Percentiles rank a stretch among this genome's conserved stretches.
Conservation (phyloP, 2,888 invertebrate genomes). For the Calephelis perditalis region DNA sequence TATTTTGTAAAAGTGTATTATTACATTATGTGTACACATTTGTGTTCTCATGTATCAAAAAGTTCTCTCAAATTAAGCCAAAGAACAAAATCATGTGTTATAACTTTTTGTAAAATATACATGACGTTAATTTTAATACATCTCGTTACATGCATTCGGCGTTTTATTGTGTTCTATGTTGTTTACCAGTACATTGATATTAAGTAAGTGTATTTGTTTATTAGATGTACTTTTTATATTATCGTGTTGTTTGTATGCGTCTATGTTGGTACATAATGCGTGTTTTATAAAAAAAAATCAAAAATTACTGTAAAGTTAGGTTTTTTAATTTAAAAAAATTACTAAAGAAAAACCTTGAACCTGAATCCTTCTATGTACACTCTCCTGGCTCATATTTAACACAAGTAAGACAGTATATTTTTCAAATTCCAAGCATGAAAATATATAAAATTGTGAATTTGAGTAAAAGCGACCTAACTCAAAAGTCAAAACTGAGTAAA, state of each 20-base stretch:
- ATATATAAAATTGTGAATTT: too few species aligned
- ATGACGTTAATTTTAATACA: constrained; percentile 4
- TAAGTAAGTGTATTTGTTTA: constrained; percentile 12
- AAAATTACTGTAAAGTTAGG: too few species aligned
- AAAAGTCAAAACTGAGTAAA: too few species aligned
- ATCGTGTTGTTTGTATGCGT: not conserved
- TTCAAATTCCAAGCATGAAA: too few species aligned
- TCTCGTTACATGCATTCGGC: constrained; percentile 6
- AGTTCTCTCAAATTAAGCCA: constrained; percentile 47
- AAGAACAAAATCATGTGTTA: constrained; percentile 49
- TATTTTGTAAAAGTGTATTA: not conserved
- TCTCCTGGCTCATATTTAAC: too few species aligned
- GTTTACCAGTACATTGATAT: constrained; percentile 14
- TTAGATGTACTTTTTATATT: constrained; percentile 5
- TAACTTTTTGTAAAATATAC: constrained; percentile 24
- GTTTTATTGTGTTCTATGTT: constrained; percentile 8
- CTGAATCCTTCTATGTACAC: too few species aligned
- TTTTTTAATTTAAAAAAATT: too few species aligned
- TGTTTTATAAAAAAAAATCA: not conserved
- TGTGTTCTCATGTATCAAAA: constrained; percentile 23
- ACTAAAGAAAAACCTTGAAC: too few species aligned
- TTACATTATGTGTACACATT: constrained; percentile 15
- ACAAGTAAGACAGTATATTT: too few species aligned
- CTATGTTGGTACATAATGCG: constrained; percentile 10
- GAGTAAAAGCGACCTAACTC: too few species aligned